Base-by-base conservation (phyloP, 1,140 invertebrate genomes). In the Achatina immaculata region DNA sequence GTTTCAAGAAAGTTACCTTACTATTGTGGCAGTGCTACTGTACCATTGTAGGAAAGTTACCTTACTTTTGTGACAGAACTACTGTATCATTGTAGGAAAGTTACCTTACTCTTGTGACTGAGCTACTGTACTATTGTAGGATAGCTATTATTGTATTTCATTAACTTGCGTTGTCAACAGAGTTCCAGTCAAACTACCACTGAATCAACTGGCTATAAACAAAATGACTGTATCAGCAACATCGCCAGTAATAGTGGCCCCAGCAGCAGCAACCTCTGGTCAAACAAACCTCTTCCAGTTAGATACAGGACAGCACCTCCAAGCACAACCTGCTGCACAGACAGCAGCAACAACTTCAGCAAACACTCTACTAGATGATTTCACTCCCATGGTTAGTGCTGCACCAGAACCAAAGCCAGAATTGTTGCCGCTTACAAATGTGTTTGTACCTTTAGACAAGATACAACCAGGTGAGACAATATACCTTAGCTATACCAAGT, bases 371-470 rank as follows among this genome's bases (percentile, higher is more conserved):
- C n/a, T n/a, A n/a, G n/a, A n/a, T 14, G 69, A 72, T 16, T 82
- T 82, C 38, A 68, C 80, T 36, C 51, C 78, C 45, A 43, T 82
- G 43, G 77, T 82, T 90, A 84, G 80, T 83, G 51, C 90, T 88
- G n/a, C n/a, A n/a, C n/a, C n/a, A n/a, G 42, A 65, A 38, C 78
- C 85, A 78, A n/a, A 74, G 42, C 80, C 72, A 42, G 84, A 87
- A 84, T 85, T 89, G 65, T 81, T 84, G 74, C 84, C 91, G 34
- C 91, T 96, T 48, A 93, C 93, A 31, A 95, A 96, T 90, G 93
- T 97, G 68, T 93, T 92, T 90, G 93, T 97, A 79, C 93, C 94
- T 21, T 91, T 97, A 84, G 94, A 95, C 86, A 93, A 93, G 79
- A 94, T 97, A 62, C 94, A 94, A 88, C 95, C 96, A 73, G 94